A percentile compares a stretch with the other conserved stretches of the same genome.
Evolutionary conservation across 2,797 vertebrate species (phyloP).

Genomic region (Synaphobranchus kaupii): DNA sequence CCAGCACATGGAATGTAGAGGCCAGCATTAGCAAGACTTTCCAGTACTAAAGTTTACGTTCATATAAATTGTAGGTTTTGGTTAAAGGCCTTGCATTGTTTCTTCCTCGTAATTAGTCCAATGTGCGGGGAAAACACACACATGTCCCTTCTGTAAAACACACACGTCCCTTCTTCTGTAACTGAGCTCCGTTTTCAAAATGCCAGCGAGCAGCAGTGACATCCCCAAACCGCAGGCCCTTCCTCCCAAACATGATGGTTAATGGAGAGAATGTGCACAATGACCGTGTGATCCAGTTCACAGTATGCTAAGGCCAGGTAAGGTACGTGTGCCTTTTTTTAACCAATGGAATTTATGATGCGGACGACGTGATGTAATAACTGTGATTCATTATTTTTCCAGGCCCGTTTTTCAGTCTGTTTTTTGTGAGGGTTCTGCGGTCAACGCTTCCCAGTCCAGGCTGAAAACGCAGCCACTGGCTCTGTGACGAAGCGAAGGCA

Average conservation of each 20-base stretch:
- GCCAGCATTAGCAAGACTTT: conserved; percentile 30
- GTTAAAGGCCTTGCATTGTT: conserved; percentile 21
- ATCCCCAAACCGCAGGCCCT: background rate
- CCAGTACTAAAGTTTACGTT: conserved; percentile 13
- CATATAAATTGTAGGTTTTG: conserved; percentile 29
- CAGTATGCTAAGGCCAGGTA: background rate
- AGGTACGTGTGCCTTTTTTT: background rate
- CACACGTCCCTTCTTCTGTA: too few relatives aligned
- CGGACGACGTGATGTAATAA: background rate
- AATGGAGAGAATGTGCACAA: background rate
- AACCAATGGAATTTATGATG: background rate
- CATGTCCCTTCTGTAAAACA: background rate
- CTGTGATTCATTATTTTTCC: background rate
- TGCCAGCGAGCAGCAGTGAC: background rate
- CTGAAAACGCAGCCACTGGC: background rate
- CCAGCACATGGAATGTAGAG: conserved; percentile 14
- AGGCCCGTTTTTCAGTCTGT: background rate
- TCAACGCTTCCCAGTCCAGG: background rate
- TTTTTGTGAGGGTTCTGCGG: background rate
- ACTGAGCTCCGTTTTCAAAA: background rate
- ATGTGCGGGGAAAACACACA: background rate
- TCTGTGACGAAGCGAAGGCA: conserved; percentile 11
- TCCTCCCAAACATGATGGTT: background rate
- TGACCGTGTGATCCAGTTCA: background rate
- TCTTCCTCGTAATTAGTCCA: conserved; percentile 31